Percentiles rank a stretch among this genome's conserved stretches.
These are phyloP conservation scores for Clytia hemisphaerica DNA, from an alignment of 30 jellyfish, hydroid and myxozoan genomes.

Conservation along the genomic window DNA sequence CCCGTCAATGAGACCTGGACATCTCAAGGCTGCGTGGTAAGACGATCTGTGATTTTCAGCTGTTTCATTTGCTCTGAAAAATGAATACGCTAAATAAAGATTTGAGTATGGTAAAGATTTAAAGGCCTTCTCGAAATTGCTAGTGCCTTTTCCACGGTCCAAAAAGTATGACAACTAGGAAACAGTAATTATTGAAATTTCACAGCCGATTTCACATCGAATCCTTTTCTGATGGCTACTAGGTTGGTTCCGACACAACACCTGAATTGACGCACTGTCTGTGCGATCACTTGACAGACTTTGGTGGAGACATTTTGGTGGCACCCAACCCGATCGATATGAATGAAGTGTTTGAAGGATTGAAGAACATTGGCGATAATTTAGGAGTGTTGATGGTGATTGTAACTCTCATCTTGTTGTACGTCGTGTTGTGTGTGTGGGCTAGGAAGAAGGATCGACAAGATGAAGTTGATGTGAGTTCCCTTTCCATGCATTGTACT, in stretches of 20 bases:
- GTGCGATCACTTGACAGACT: slow-evolving; percentile 71
- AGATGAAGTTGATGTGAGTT: slow-evolving; percentile 50
- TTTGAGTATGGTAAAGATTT: no score
- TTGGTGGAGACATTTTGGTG: slow-evolving; percentile 67
- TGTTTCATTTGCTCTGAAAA: no score
- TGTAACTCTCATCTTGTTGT: slow-evolving; percentile 6
- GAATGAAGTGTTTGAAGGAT: slow-evolving; percentile 66
- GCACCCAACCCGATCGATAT: slow-evolving; percentile 91
- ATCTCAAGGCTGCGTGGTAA: neutral
- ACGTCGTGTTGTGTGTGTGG: slow-evolving; percentile 35
- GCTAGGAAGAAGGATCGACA: slow-evolving; percentile 38
- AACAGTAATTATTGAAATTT: no score
- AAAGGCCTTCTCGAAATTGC: no score
- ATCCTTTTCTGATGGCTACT: neutral
- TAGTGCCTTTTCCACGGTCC: no score
- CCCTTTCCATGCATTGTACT: no score
- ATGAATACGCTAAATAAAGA: no score
- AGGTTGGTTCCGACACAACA: slow-evolving; percentile 66
- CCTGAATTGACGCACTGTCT: slow-evolving; percentile 49
- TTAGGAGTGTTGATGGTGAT: slow-evolving; percentile 40
- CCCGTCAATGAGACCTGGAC: neutral
- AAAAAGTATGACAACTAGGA: no score
- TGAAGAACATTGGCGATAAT: slow-evolving; percentile 48
- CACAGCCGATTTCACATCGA: neutral
- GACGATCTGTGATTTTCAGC: neutral